These are phyloP conservation scores for Anabas testudineus DNA, from an alignment of 2,797 vertebrate genomes.

Conservation along the genomic window DNA sequence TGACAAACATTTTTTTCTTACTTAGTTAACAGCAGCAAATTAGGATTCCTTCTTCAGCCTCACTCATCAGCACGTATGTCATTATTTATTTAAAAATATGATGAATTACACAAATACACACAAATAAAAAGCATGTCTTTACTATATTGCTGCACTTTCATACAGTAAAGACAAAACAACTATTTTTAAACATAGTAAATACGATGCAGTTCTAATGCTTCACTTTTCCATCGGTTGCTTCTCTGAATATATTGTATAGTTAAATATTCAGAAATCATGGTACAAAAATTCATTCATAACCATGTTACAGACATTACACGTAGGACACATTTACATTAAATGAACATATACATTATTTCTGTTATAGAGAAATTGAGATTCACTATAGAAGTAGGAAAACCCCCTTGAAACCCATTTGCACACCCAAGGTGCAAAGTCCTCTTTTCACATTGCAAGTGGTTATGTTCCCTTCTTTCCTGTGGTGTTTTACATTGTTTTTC, in stretches of 20 bases:
- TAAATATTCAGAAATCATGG: no score
- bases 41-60: neutral
- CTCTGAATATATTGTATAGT: no score
- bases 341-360: neutral
- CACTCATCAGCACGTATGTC: neutral
- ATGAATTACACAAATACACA: slow-evolving; percentile 37
- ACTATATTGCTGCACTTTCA: slow-evolving; percentile 11
- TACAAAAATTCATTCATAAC: slow-evolving; percentile 21
- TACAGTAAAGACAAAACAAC: neutral
- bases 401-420: slow-evolving; percentile 21
- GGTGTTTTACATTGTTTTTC: slow-evolving; percentile 9
- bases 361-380: slow-evolving; percentile 4
- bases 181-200: no score
- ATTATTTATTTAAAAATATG: neutral
- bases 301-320: neutral
- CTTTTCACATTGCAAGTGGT: slow-evolving; percentile 21
- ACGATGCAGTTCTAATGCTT: slow-evolving; percentile 8
- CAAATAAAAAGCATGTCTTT: slow-evolving; percentile 19
- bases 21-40: slow-evolving; percentile 13
- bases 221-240: slow-evolving; percentile 16
- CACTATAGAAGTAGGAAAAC: neutral
- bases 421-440: slow-evolving; percentile 10
- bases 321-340: no score
- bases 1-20: slow-evolving; percentile 18
- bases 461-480: slow-evolving; percentile 4